A percentile compares a stretch with the other conserved stretches of the same genome.
These are phyloP conservation scores for Lasioglossum marginatum DNA, from an alignment of 2,888 invertebrate species.

Conservation along the genomic window DNA sequence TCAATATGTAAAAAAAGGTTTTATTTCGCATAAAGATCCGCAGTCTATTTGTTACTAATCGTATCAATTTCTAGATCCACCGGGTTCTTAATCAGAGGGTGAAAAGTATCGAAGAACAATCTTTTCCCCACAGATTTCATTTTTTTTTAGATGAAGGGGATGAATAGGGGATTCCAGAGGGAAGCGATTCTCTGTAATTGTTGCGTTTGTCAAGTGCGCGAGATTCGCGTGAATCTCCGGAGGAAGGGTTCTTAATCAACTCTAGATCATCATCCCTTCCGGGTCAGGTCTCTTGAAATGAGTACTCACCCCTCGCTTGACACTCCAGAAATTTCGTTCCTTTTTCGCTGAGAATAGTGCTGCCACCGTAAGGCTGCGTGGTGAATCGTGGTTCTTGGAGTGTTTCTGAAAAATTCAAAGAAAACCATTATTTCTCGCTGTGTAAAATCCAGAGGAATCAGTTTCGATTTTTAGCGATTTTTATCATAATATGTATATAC, in stretches of 20 bases:
- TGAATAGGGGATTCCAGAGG: background rate
- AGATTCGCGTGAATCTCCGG: background rate
- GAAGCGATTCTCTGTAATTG: conserved; percentile 1
- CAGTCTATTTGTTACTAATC: background rate
- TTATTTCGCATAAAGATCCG: background rate
- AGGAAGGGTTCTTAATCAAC: conserved; percentile 31
- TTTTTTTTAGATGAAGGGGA: background rate
- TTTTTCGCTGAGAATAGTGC: conserved; percentile 94
- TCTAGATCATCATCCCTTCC: conserved; percentile 37
- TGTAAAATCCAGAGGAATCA: background rate
- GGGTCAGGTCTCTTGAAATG: conserved; percentile 21
- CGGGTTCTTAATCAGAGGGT: background rate
- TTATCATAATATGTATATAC: background rate
- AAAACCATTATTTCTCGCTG: background rate
- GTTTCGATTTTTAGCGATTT: background rate
- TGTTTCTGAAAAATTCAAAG: conserved; percentile 85
- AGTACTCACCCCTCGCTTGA: conserved; percentile 91
- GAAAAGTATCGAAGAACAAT: background rate
- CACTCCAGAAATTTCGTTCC: conserved; percentile 97
- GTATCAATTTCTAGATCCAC: background rate
- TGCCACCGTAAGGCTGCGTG: conserved; percentile 93
- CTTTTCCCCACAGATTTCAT: background rate
- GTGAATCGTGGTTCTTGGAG: conserved; percentile 95
- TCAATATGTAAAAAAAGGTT: background rate
- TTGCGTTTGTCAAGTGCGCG: conserved; percentile 8